Evolutionary conservation across 2,888 invertebrate genomes (phyloP), one percentile per base, ranked within the genome.

Genomic region (Clunio marinus): DNA sequence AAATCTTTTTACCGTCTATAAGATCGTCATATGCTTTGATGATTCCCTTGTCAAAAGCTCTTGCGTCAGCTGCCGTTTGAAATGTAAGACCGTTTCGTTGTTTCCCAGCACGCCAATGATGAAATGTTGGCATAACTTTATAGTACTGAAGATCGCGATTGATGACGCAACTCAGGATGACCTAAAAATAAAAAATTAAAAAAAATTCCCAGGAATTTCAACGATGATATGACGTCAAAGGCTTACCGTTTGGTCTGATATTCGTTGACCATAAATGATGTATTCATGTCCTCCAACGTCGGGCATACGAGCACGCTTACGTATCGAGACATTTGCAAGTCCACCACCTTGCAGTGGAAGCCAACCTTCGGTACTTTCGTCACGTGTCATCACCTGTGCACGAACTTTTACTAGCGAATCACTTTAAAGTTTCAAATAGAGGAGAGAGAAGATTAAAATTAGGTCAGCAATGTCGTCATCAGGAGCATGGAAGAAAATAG

Each of bases 321-420:
- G 86, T 75, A 94, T 92, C 77, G 91, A 91, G 75, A 96, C 95
- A 81, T 93, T 91, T 75, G 95, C 93, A 74, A 96, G 86, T 72
- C 96, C 96, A 74, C 96, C 96, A 75, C 94, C 94, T 72, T 91
- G 92, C 78, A 95, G 84, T 76, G 95, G 94, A 77, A 93, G 88
- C 96, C 96, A 96, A 74, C 96, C 95, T 72, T 94, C 96, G 72
- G 93, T 92, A 81, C 91, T 93, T 81, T 96, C 97, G 86, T 97
- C 96, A 79, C 96, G 87, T 77, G 91, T 93, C 96, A 97, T 97
- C 83, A 96, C 96, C 88, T 96, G 96, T 83, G 96, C 96, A 78
- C 94, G 91, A 79, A 97, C 96, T 81, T 92, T 93, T 85, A 96
- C 96, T 88, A 96, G 84, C 83, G 88, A 89, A 83, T 88, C 90